Conservation (phyloP, 2,113 vertebrate species). For the Cyrtonyx montezumae region DNA sequence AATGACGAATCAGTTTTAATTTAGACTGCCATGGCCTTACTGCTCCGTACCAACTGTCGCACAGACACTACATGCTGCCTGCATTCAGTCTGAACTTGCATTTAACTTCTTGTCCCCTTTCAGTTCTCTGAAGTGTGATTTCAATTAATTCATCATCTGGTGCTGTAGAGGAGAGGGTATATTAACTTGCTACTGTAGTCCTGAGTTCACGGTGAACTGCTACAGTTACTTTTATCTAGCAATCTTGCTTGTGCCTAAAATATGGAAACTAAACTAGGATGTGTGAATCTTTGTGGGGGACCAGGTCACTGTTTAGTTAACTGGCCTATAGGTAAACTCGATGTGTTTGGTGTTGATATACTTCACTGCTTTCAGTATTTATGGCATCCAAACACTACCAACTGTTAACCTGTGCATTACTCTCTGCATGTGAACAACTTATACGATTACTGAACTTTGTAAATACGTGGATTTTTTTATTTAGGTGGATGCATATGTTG, state of each 20-base stretch:
- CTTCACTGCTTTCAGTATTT: slow-evolving; percentile 74
- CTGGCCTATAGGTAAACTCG: slow-evolving; percentile 73
- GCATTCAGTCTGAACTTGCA: slow-evolving; percentile 36
- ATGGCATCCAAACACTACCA: slow-evolving; percentile 73
- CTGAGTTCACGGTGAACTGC: slow-evolving; percentile 66
- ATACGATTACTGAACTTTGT: slow-evolving; percentile 78
- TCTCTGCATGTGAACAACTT: slow-evolving; percentile 82
- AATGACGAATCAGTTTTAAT: slow-evolving; percentile 14
- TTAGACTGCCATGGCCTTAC: slow-evolving; percentile 71
- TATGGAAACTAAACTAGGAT: slow-evolving; percentile 70
- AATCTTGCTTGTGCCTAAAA: slow-evolving; percentile 77
- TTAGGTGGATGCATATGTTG: slow-evolving; percentile 82
- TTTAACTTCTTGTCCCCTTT: slow-evolving; percentile 58
- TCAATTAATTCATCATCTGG: slow-evolving; percentile 61
- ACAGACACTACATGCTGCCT: slow-evolving; percentile 67
- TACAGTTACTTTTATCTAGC: slow-evolving; percentile 68
- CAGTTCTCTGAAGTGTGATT: slow-evolving; percentile 69
- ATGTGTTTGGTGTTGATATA: slow-evolving; percentile 74
- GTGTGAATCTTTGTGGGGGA: slow-evolving; percentile 69
- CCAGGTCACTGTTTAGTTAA: slow-evolving; percentile 69
- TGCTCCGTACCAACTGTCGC: slow-evolving; percentile 46
- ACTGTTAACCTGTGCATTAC: slow-evolving; percentile 77
- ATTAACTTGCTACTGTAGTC: slow-evolving; percentile 65
- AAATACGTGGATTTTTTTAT: slow-evolving; percentile 83
- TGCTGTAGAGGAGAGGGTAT: slow-evolving; percentile 73